Percentiles rank a stretch among this genome's conserved stretches.
Conservation (phyloP, 2,113 vertebrate species). For the Origma solitaria region DNA sequence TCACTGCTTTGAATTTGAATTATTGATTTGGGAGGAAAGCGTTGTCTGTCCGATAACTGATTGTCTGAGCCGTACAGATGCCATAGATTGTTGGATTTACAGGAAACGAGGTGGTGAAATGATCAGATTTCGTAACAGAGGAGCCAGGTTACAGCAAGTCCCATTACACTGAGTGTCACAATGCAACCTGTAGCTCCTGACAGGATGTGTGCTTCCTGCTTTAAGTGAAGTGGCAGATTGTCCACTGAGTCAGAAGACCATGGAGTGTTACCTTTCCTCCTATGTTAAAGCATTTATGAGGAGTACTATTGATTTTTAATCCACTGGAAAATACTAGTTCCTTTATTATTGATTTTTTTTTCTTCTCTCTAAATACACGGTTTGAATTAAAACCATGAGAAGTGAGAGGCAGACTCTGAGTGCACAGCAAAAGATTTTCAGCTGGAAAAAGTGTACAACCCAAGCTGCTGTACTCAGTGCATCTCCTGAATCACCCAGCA, state of each 20-base stretch:
- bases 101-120: neutral
- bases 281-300: neutral
- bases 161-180: neutral
- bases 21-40: neutral
- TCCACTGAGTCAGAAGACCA: neutral
- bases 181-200: neutral
- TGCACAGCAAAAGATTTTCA: neutral
- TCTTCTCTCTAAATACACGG: neutral
- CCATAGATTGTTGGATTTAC: neutral
- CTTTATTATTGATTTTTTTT: neutral
- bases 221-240: neutral
- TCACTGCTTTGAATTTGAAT: constrained; percentile 33
- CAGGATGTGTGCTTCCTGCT: neutral
- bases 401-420: neutral
- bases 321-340: neutral
- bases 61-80: neutral
- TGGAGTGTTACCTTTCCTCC: neutral
- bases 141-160: neutral
- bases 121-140: neutral
- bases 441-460: neutral
- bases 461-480: neutral
- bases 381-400: neutral
- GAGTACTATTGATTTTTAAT: constrained; percentile 29
- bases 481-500: neutral
- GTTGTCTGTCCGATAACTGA: neutral